These are phyloP conservation scores for Drosophila kambysellisi DNA, from an alignment of 2,888 invertebrate genomes.

Conservation along the genomic window DNA sequence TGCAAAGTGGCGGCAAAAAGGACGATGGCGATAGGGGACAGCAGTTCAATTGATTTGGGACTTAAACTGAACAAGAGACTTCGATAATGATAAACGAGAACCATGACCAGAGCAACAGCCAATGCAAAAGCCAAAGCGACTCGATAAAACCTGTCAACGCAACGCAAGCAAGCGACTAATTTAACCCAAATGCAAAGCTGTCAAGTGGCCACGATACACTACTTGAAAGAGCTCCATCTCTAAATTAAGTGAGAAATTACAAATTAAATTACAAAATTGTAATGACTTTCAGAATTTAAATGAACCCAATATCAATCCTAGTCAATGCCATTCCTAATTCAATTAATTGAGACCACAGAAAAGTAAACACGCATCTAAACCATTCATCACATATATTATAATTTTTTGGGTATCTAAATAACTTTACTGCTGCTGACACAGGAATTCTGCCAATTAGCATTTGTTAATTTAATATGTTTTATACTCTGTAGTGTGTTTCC, in stretches of 20 bases:
- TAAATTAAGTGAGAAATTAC: neutral
- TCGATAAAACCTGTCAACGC: conserved; percentile 54
- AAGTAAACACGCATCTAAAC: neutral
- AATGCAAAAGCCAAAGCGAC: conserved; percentile 9
- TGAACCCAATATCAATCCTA: neutral
- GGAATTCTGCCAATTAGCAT: neutral
- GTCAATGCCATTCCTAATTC: neutral
- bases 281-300: neutral
- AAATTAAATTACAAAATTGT: neutral
- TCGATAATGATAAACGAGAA: conserved; percentile 38
- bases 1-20: conserved; percentile 76
- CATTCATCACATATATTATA: neutral
- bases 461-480: neutral
- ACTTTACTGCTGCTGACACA: neutral
- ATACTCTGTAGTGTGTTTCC: neutral
- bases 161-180: conserved; percentile 43
- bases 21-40: conserved; percentile 57
- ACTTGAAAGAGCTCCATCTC: neutral
- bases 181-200: conserved; percentile 36
- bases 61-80: conserved; percentile 37
- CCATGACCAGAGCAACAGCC: neutral
- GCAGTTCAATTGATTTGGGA: conserved; percentile 65
- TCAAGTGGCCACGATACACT: conserved; percentile 24
- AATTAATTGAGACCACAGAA: neutral
- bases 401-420: neutral